These are phyloP conservation scores for Zeus faber DNA, from an alignment of 2,113 vertebrate species.

Conservation along the genomic window DNA sequence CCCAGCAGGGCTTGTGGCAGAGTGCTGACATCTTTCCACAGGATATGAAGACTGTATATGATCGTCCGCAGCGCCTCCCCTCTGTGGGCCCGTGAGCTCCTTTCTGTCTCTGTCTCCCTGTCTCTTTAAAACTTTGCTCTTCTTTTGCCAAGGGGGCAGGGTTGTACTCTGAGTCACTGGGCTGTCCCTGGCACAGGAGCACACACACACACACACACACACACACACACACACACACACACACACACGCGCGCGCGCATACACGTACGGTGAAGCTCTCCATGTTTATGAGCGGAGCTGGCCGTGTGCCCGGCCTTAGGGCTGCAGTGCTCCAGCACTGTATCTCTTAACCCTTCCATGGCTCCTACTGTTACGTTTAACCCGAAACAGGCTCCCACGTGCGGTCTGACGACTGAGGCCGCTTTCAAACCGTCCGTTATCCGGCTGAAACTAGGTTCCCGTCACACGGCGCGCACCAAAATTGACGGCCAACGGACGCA, in stretches of 20 bases:
- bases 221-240: conserved; percentile 32
- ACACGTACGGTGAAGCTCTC: conserved; percentile 46
- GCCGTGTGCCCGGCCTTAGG: conserved; percentile 65
- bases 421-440: conserved; percentile 11
- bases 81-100: conserved; percentile 27
- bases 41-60: conserved; percentile 58
- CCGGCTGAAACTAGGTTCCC: conserved; percentile 21
- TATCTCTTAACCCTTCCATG: conserved; percentile 71
- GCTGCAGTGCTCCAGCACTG: conserved; percentile 60
- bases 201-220: conserved; percentile 37
- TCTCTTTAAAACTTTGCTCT: conserved; percentile 73
- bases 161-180: conserved; percentile 78
- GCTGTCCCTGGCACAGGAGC: conserved; percentile 77
- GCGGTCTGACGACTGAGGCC: not conserved
- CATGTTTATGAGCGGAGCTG: conserved; percentile 76
- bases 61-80: conserved; percentile 64
- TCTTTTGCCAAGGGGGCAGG: conserved; percentile 66
- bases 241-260: conserved; percentile 16
- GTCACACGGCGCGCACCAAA: conserved; percentile 11
- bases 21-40: conserved; percentile 65
- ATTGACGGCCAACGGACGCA: not conserved
- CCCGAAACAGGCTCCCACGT: conserved; percentile 32
- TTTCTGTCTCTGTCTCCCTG: conserved; percentile 37
- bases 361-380: conserved; percentile 42
- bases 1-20: conserved; percentile 55